Conservation (phyloP, 2,113 vertebrate species). For the Leptobrachium ailaonicum region DNA sequence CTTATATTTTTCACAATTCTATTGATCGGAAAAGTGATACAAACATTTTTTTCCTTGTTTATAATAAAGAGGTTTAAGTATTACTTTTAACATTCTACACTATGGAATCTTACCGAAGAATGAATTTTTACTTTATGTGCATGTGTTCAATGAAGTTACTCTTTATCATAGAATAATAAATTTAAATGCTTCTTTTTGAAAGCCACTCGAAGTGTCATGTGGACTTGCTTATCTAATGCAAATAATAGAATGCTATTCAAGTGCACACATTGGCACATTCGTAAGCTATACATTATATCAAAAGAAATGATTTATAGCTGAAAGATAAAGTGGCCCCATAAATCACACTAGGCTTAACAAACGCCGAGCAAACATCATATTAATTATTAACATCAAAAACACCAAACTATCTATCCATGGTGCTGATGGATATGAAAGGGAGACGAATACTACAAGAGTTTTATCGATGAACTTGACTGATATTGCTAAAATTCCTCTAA, state of each 20-base stretch:
- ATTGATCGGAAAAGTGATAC: too few relatives aligned
- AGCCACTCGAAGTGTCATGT: background rate
- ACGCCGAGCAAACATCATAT: slow-evolving; percentile 16
- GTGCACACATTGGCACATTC: background rate
- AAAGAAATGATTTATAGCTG: slow-evolving; percentile 29
- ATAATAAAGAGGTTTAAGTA: too few relatives aligned
- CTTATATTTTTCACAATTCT: too few relatives aligned
- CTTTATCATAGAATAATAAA: too few relatives aligned
- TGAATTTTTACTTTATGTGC: too few relatives aligned
- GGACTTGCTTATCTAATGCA: background rate
- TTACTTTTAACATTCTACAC: too few relatives aligned
- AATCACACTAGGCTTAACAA: background rate
- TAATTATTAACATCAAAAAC: slow-evolving; percentile 30
- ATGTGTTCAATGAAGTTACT: too few relatives aligned
- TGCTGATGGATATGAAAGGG: slow-evolving; percentile 24
- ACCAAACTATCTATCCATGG: slow-evolving; percentile 16
- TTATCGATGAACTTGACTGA: slow-evolving; percentile 36
- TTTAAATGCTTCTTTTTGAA: too few relatives aligned
- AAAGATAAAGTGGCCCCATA: slow-evolving; percentile 7
- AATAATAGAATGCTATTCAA: background rate
- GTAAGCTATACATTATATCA: background rate
- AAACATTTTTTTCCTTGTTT: too few relatives aligned
- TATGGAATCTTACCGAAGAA: too few relatives aligned
- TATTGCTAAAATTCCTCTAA: slow-evolving; percentile 31
- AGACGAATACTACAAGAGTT: slow-evolving; percentile 22